These are phyloP conservation scores for Anguilla obscura DNA, from an alignment of 2,797 vertebrate species.

Conservation along the genomic window DNA sequence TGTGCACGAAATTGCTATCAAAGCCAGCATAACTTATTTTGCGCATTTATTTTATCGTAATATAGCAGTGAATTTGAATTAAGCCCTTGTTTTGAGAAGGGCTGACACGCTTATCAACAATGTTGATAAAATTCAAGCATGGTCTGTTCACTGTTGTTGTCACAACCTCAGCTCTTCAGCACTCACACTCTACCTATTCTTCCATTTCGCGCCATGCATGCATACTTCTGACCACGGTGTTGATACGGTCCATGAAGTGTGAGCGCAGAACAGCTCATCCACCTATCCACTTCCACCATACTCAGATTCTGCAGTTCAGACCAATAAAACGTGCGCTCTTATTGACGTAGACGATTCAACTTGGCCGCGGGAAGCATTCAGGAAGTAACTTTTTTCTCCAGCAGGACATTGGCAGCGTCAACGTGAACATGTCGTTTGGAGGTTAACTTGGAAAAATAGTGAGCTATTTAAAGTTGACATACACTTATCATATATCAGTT, in stretches of 20 bases:
- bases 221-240: not conserved
- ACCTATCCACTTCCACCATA: constrained; percentile 61
- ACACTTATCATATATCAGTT: not conserved
- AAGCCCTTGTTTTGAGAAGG: not conserved
- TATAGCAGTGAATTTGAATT: not conserved
- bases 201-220: not conserved
- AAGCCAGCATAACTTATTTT: not conserved
- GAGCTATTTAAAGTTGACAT: not conserved
- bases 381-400: constrained; percentile 41
- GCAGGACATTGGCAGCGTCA: not conserved
- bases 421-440: not conserved
- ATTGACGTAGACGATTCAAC: constrained; percentile 62
- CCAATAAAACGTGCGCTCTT: constrained; percentile 63
- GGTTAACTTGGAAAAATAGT: not conserved
- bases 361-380: constrained; percentile 72
- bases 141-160: not conserved
- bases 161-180: not conserved
- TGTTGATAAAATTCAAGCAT: not conserved
- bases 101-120: not conserved
- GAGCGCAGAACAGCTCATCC: not conserved
- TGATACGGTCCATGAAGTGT: not conserved
- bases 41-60: not conserved
- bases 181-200: not conserved
- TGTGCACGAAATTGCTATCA: not conserved
- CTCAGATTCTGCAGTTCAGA: constrained; percentile 32